These are phyloP conservation scores for Mamestra brassicae DNA, from an alignment of 2,888 invertebrate genomes.

Conservation along the genomic window DNA sequence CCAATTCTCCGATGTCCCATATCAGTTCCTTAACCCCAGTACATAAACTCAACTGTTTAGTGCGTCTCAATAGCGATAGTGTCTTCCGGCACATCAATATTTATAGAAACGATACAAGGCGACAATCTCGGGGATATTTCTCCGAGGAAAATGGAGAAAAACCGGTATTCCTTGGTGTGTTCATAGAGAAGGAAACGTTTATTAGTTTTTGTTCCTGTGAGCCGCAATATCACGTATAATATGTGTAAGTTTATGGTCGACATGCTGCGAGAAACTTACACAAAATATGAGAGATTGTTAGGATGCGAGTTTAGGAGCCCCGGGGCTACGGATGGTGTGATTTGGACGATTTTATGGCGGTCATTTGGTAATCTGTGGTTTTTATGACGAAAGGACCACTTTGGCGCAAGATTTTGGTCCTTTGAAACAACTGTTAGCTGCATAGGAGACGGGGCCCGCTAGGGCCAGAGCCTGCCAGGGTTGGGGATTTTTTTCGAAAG, in stretches of 20 bases:
- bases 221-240: conserved; percentile 21
- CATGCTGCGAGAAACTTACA: conserved; percentile 28
- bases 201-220: conserved; percentile 22
- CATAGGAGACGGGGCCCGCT: too few species aligned
- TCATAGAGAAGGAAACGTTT: conserved; percentile 14
- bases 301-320: conserved; percentile 11
- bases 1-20: background rate
- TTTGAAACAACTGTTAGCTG: background rate
- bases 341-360: conserved; percentile 22
- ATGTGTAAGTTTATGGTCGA: conserved; percentile 27
- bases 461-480: too few species aligned
- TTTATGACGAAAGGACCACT: conserved; percentile 8
- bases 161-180: conserved; percentile 10
- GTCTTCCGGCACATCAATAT: conserved; percentile 41
- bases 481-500: too few species aligned
- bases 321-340: background rate
- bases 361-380: conserved; percentile 34
- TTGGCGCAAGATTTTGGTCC: background rate
- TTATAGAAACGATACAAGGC: conserved; percentile 32
- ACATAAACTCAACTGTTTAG: conserved; percentile 21
- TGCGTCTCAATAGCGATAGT: conserved; percentile 7
- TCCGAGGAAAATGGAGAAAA: conserved; percentile 23
- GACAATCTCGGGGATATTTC: conserved; percentile 18
- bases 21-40: conserved; percentile 1
- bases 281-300: conserved; percentile 14